phyloP scores from a whole-genome alignment of 2,797 vertebrate species.

The Gymnothorax reevesii region DNA sequence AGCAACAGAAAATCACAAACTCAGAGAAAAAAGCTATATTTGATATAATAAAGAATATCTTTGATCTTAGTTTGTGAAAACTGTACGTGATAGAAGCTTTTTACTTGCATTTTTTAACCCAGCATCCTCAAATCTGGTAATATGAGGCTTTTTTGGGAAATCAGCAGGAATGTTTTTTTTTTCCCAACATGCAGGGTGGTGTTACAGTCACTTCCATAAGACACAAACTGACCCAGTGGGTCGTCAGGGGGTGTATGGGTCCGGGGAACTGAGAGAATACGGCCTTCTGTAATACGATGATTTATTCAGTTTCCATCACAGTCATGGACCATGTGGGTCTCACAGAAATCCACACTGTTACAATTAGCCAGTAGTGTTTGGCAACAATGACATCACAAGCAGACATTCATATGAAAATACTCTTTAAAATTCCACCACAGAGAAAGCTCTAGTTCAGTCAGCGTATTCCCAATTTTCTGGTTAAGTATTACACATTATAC shows the following conservation, averaged over 20 bases:
- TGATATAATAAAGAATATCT: too few relatives aligned
- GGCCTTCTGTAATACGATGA: not conserved
- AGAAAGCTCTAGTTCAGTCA: not conserved
- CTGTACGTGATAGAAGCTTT: too few relatives aligned
- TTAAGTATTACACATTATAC: not conserved
- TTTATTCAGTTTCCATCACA: conserved; percentile 27
- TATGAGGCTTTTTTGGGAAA: too few relatives aligned
- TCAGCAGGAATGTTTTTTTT: too few relatives aligned
- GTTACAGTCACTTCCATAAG: too few relatives aligned
- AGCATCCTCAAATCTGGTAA: too few relatives aligned
- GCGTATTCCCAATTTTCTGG: not conserved
- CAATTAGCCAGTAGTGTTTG: conserved; percentile 16
- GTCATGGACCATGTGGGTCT: not conserved
- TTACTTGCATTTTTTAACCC: too few relatives aligned
- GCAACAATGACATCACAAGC: not conserved
- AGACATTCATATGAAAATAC: not conserved
- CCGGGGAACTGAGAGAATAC: not conserved
- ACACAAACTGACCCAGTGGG: too few relatives aligned
- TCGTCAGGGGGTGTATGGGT: not conserved
- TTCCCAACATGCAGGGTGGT: too few relatives aligned
- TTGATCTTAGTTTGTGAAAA: too few relatives aligned
- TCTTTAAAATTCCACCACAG: not conserved
- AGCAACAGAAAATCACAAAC: too few relatives aligned
- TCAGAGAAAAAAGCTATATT: too few relatives aligned
- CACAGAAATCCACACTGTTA: conserved; percentile 8